Evolutionary conservation across 53 echinoderm and acorn worm genomes (phyloP).

Genomic region (Echinometra lucunter): DNA sequence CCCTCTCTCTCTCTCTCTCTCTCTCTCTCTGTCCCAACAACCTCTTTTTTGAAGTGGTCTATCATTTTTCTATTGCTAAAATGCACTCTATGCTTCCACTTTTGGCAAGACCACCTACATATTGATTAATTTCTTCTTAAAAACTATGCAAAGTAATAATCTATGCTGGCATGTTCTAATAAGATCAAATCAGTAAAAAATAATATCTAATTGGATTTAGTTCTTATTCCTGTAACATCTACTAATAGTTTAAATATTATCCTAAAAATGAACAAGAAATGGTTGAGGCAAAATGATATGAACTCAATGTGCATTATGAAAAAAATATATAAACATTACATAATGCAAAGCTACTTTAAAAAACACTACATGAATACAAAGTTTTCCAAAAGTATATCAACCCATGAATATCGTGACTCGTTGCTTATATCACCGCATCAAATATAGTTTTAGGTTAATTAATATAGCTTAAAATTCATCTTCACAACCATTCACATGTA

Average conservation of each 20-base stretch:
- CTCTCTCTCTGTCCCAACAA: neutral
- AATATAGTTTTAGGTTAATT: neutral
- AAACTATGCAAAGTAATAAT: neutral
- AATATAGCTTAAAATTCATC: neutral
- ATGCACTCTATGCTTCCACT: neutral
- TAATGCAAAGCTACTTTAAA: neutral
- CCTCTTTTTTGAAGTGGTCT: neutral
- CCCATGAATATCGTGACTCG: neutral
- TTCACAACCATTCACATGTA: neutral
- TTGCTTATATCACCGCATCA: neutral
- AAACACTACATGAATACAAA: slow-evolving; percentile 10
- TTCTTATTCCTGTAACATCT: neutral
- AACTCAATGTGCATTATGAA: neutral
- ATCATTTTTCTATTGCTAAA: neutral
- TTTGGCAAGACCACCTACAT: neutral
- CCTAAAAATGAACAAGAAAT: neutral
- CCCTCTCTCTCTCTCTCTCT: neutral
- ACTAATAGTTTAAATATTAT: neutral
- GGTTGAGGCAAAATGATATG: neutral
- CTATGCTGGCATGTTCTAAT: too few relatives aligned
- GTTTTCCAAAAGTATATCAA: neutral
- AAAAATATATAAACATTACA: neutral
- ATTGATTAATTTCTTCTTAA: neutral
- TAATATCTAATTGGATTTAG: neutral
- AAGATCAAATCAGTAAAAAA: neutral